phyloP scores from a whole-genome alignment of 2,797 vertebrate species.

The Botia kubotai region DNA sequence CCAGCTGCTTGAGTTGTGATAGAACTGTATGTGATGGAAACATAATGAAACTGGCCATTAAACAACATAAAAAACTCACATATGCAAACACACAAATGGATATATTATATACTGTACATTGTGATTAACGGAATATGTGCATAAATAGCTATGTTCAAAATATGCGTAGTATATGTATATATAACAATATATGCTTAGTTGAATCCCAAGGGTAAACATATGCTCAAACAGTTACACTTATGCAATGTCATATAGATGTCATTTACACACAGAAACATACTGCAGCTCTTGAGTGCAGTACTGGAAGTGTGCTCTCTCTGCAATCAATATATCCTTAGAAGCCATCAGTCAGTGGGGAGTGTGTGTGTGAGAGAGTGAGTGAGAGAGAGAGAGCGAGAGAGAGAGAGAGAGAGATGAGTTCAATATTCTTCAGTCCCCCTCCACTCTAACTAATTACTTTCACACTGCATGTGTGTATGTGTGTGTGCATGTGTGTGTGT shows the following conservation, averaged over 20 bases:
- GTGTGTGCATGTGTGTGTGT: slow-evolving; percentile 7
- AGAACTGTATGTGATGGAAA: not conserved
- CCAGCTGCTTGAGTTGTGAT: not conserved
- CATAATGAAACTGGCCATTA: not conserved
- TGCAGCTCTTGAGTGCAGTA: slow-evolving; percentile 28
- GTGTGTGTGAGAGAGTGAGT: slow-evolving; percentile 22
- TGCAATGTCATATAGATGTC: slow-evolving; percentile 31
- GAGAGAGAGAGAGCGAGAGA: slow-evolving; percentile 1
- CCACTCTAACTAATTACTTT: slow-evolving; percentile 49
- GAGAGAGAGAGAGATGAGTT: slow-evolving; percentile 40
- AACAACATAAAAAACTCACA: not conserved
- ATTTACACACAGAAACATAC: slow-evolving; percentile 29
- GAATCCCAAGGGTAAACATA: slow-evolving; percentile 1
- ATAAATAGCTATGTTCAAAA: not conserved
- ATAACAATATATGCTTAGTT: slow-evolving; percentile 3
- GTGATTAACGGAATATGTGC: not conserved
- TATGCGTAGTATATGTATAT: slow-evolving; percentile 8
- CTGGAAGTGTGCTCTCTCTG: slow-evolving; percentile 36
- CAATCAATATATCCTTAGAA: slow-evolving; percentile 47
- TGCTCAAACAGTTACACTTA: not conserved
- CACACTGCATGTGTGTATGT: slow-evolving; percentile 1
- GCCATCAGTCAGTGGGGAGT: slow-evolving; percentile 33
- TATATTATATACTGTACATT: not conserved
- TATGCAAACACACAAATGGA: not conserved
- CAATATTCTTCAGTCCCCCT: slow-evolving; percentile 42